Evolutionary conservation across 1,140 invertebrate species (phyloP), one percentile per base, ranked within the genome.

Genomic region (Cherax destructor): DNA sequence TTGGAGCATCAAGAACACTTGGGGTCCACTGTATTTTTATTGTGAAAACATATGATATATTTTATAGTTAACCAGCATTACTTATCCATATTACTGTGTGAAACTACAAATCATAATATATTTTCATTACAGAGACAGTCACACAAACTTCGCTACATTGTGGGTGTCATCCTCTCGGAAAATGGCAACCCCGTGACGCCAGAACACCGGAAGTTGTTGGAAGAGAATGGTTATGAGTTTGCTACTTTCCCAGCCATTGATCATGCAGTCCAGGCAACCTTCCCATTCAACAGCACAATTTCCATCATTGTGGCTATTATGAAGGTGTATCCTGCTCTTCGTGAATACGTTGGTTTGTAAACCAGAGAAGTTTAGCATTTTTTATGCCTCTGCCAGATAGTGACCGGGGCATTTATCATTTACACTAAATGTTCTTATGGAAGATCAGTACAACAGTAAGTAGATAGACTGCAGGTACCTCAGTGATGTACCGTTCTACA

Each of bases 271-370:
- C 94, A 93, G 83, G 94, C 94, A n/a, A 92, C 88, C 41, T 95
- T 95, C 92, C 95, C 95, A 21, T 95, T 94, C 92, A 94, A 93
- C 74, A 94, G 94, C 72, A 94, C 94, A 10, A 83, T 95, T 9
- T 95, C 95, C 18, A 94, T 95, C 61, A 93, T 95, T 77, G 94
- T 95, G 79, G 95, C 94, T 50, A 92, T 95, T 3, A 92, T 93
- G 61, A 94, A 94, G 93, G 95, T 95, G 50, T 95, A 95, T 92
- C 95, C 95, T 56, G 93, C 92, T 56, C 83, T 95, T 10, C 77
- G 83, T 0, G 91, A 92, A 50, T 95, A 95, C 93, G 93, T 95
- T 83, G 80, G 80, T 83, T 72, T 52, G 79, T 81, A 18, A 69
- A 69, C 18, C 9, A 56, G 52, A 56, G 52, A 2, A 41, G 0